Evolutionary conservation across 2,888 invertebrate genomes (phyloP), one percentile per base, ranked within the genome.

Genomic region (Cryptocheilus praepositus): DNA sequence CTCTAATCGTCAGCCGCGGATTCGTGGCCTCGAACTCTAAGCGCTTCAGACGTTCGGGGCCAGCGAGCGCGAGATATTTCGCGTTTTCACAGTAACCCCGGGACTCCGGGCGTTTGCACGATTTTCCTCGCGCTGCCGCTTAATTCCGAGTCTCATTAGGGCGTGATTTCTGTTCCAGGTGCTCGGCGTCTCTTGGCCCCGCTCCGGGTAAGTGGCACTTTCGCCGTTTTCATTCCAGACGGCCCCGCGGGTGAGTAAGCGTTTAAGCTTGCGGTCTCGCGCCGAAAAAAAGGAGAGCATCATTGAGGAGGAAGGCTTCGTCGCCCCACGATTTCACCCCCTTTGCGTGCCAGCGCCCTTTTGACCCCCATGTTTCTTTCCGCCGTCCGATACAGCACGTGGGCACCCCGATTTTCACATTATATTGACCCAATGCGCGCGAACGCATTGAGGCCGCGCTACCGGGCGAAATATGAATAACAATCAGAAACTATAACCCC

Each of bases 401-500:
- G 61, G 64, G 46, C 69, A 73, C 53, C 65, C 53, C 65, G 73
- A 55, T 67, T 66, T 67, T 63, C 75, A 78, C 79, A 80, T 82
- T 83, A 76, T 79, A 83, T 75, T 74, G 75, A 71, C 69, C 72
- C 68, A 70, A 73, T 63, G 71, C 43, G 51, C 68, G 62, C 59
- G 55, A 66, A 54, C 60, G 77, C 57, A 65, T 69, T 70, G 68
- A 69, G 69, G 73, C 59, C 56, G 45, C 66, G 68, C 64, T 61
- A 56, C 67, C 68, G 74, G 59, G 56, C 70, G 63, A 55, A 76
- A 80, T 81, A 85, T 84, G 83, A 85, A 85, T 84, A 86, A 86
- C 84, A 86, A 86, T 85, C 81, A 80, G 79, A 81, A 81, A 82
- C 79, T 80, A 77, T 83, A 82, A 85, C 80, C 75, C 81, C 11